Percentiles rank a stretch among this genome's conserved stretches.
Conservation (phyloP, 1,140 invertebrate species). For the Copidosoma floridanum region DNA sequence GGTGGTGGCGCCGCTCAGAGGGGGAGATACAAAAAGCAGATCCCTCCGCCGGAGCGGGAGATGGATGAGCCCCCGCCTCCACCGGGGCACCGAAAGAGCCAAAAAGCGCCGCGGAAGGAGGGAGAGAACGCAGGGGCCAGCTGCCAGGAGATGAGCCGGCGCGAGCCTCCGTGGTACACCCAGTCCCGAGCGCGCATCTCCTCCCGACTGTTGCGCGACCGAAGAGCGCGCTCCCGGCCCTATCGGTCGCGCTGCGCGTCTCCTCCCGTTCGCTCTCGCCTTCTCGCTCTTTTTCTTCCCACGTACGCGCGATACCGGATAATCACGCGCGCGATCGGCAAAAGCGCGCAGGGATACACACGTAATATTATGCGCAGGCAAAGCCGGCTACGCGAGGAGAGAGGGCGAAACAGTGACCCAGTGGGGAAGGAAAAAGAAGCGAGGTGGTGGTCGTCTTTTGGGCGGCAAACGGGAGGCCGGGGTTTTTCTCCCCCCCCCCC, state of each 20-base stretch:
- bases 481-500: too few species aligned
- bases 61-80: too few species aligned
- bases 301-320: constrained; percentile 46
- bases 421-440: background rate
- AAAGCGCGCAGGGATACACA: constrained; percentile 4
- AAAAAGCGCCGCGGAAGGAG: too few species aligned
- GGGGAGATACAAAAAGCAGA: background rate
- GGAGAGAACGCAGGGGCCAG: background rate
- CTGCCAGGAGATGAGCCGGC: constrained; percentile 32
- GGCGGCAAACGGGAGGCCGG: background rate
- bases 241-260: constrained; percentile 33
- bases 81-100: constrained; percentile 22
- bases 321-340: too few species aligned
- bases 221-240: constrained; percentile 34
- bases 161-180: constrained; percentile 8
- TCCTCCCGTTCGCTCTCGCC: constrained; percentile 34
- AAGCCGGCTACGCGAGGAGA: background rate
- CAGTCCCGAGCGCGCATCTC: constrained; percentile 20
- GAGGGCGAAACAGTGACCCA: background rate
- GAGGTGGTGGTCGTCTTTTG: background rate
- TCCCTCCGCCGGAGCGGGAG: too few species aligned
- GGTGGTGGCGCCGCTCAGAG: constrained; percentile 22
- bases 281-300: constrained; percentile 49
- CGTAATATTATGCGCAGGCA: background rate
- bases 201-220: constrained; percentile 15